Conservation (phyloP, 2,888 invertebrate genomes). For the Hemicrepidius hirtus region DNA sequence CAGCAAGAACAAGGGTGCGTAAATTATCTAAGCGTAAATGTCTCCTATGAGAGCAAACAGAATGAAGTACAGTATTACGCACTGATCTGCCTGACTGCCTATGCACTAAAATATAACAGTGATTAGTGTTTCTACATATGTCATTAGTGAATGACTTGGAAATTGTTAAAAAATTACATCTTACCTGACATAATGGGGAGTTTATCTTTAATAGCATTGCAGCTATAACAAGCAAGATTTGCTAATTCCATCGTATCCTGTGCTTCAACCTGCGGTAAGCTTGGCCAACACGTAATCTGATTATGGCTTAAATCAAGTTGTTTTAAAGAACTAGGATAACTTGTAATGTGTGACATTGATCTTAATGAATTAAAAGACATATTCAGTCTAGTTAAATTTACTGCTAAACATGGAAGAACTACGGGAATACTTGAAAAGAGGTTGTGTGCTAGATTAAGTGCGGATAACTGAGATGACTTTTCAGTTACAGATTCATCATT, state of each 20-base stretch:
- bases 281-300: constrained; percentile 92
- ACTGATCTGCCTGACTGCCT: constrained; percentile 78
- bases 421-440: constrained; percentile 90
- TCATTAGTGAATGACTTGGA: too few relatives aligned
- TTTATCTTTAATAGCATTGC: constrained; percentile 64
- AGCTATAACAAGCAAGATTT: constrained; percentile 81
- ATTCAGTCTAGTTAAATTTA: constrained; percentile 89
- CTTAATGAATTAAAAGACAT: constrained; percentile 90
- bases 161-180: constrained; percentile 34
- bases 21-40: constrained; percentile 89
- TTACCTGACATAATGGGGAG: constrained; percentile 68
- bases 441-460: constrained; percentile 93
- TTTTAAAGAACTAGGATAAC: constrained; percentile 91
- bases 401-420: constrained; percentile 92
- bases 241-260: constrained; percentile 78
- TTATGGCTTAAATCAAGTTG: constrained; percentile 96
- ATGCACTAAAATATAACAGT: constrained; percentile 65
- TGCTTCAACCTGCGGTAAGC: constrained; percentile 82
- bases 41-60: constrained; percentile 89
- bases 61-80: constrained; percentile 83
- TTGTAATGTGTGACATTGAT: constrained; percentile 91
- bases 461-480: constrained; percentile 79
- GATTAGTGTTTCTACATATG: too few relatives aligned
- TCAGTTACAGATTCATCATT: constrained; percentile 76
- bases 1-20: constrained; percentile 88